phyloP scores from a whole-genome alignment of 2,113 vertebrate species.

The Toxotes chatareus region DNA sequence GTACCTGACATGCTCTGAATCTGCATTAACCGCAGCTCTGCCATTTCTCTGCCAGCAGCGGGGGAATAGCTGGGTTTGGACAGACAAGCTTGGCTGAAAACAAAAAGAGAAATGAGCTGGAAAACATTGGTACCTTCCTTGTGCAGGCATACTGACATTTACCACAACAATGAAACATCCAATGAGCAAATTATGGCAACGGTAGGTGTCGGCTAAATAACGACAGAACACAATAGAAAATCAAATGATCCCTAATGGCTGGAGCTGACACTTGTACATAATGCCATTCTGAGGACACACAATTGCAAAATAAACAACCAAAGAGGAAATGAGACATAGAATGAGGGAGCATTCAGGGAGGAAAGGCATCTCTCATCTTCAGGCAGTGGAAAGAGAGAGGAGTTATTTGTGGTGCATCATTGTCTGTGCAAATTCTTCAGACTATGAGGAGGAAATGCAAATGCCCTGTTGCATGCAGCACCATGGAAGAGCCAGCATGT shows the following conservation, averaged over 20 bases:
- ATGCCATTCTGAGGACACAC: conserved; percentile 9
- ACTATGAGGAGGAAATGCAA: conserved; percentile 58
- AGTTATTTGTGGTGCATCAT: conserved; percentile 31
- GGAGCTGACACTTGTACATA: conserved; percentile 46
- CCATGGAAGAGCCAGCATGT: conserved; percentile 47
- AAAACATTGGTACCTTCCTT: conserved; percentile 19
- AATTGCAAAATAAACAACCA: conserved; percentile 9
- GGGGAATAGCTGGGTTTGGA: neutral
- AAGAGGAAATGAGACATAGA: conserved; percentile 25
- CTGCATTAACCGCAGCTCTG: conserved; percentile 13
- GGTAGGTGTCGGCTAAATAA: conserved; percentile 26
- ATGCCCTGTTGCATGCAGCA: conserved; percentile 48
- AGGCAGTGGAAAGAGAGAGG: conserved; percentile 6
- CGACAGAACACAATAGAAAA: conserved; percentile 36
- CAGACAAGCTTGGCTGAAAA: neutral
- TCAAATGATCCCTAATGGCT: conserved; percentile 48
- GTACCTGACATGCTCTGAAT: conserved; percentile 53
- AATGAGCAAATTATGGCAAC: conserved; percentile 23
- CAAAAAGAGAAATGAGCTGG: conserved; percentile 23
- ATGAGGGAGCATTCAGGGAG: conserved; percentile 6
- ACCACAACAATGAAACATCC: conserved; percentile 48
- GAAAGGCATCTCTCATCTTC: conserved; percentile 19
- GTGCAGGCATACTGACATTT: conserved; percentile 33
- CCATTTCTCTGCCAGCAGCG: neutral
- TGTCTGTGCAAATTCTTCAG: conserved; percentile 54